Conservation (phyloP, 1,140 invertebrate species). For the Calycopis cecrops region DNA sequence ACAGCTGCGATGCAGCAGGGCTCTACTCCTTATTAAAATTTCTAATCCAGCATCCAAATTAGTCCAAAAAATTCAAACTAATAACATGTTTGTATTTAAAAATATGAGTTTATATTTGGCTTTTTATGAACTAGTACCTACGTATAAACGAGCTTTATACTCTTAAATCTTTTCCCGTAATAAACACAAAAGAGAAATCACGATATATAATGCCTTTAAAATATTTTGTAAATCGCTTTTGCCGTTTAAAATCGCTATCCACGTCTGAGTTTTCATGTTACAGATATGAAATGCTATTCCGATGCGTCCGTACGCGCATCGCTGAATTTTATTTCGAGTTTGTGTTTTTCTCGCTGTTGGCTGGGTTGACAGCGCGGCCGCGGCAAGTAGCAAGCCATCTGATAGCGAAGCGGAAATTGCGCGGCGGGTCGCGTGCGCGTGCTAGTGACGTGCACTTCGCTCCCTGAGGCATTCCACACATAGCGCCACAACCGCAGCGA, state of each 20-base stretch:
- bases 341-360: slow-evolving; percentile 18
- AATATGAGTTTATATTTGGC: no score
- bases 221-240: slow-evolving; percentile 5
- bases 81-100: no score
- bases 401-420: slow-evolving; percentile 66
- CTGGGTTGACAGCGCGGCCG: slow-evolving; percentile 13
- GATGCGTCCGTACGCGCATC: slow-evolving; percentile 9
- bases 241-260: slow-evolving; percentile 2
- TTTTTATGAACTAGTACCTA: no score
- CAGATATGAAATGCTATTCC: slow-evolving; percentile 5
- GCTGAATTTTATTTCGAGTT: slow-evolving; percentile 26
- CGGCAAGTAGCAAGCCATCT: slow-evolving; percentile 34
- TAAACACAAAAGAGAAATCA: slow-evolving; percentile 28
- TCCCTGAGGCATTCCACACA: no score
- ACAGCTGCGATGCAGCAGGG: no score
- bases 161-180: not conserved
- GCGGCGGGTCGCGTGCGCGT: slow-evolving; percentile 61
- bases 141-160: no score
- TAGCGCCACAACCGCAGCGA: no score
- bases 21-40: no score
- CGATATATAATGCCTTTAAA: slow-evolving; percentile 34
- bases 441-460: slow-evolving; percentile 40
- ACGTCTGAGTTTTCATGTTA: slow-evolving; percentile 7
- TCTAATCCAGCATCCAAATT: no score
- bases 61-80: no score